Evolutionary conservation across 2,113 vertebrate species (phyloP).

Genomic region (Otolemur garnettii): DNA sequence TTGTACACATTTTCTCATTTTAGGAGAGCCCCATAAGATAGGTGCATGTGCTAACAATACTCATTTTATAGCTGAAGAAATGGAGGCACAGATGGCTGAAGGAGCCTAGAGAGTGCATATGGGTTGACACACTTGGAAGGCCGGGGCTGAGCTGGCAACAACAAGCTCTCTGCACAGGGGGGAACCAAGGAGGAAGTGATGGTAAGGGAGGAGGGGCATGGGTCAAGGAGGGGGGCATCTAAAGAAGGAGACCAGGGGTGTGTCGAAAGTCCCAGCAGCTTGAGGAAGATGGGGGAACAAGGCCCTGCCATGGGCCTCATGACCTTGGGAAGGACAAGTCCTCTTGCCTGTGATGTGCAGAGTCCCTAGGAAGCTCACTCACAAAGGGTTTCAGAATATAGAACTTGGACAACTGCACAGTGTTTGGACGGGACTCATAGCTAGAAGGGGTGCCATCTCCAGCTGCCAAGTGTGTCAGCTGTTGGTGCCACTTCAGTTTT

Average conservation of each 20-base stretch:
- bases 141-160: neutral
- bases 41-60: too few species aligned
- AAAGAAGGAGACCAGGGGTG: neutral
- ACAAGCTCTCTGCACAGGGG: neutral
- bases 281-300: neutral
- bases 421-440: accelerated
- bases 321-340: too few species aligned
- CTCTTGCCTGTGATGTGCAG: neutral
- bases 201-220: neutral
- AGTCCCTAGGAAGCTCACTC: accelerated
- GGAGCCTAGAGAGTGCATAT: accelerated
- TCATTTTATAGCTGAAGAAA: neutral
- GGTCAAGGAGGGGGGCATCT: neutral
- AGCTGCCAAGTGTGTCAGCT: accelerated
- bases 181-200: neutral
- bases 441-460: accelerated
- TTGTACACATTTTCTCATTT: neutral
- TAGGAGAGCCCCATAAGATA: neutral
- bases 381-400: neutral
- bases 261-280: neutral
- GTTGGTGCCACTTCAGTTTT: neutral
- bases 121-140: neutral
- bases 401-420: neutral
- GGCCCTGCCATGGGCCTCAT: accelerated
- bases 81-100: neutral